Evolutionary conservation across 2,113 vertebrate genomes (phyloP).

Genomic region (Hippocampus abdominalis): DNA sequence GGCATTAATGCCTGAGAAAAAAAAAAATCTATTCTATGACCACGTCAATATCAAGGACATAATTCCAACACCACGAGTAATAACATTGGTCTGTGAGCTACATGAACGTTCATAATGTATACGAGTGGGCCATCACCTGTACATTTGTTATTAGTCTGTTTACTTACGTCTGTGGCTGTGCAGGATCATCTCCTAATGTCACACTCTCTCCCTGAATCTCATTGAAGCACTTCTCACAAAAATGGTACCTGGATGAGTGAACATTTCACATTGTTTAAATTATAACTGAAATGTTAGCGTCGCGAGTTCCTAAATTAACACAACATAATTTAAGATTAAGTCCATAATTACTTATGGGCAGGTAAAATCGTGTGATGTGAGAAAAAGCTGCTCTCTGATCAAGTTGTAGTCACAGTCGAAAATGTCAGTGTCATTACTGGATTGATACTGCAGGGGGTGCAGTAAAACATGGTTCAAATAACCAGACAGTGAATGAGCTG

Average conservation of each 20-base stretch:
- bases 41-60: too few relatives aligned
- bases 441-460: constrained; percentile 60
- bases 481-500: constrained; percentile 7
- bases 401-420: neutral
- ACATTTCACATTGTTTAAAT: constrained; percentile 28
- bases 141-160: neutral
- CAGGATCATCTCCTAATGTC: constrained; percentile 96
- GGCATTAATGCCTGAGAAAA: too few relatives aligned
- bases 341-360: neutral
- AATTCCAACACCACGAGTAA: neutral
- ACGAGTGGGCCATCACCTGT: neutral
- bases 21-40: too few relatives aligned
- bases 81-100: neutral
- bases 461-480: constrained; percentile 26
- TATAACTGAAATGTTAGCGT: neutral
- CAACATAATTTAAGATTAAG: neutral
- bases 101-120: neutral
- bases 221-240: constrained; percentile 99
- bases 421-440: constrained; percentile 24
- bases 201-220: constrained; percentile 99
- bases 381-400: constrained; percentile 13
- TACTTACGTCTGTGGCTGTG: constrained; percentile 97
- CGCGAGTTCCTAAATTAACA: neutral
- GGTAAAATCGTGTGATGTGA: neutral
- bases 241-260: constrained; percentile 92